Percentiles rank a stretch among this genome's conserved stretches.
Evolutionary conservation across 2,113 vertebrate species (phyloP).

Genomic region (Geococcyx californianus): DNA sequence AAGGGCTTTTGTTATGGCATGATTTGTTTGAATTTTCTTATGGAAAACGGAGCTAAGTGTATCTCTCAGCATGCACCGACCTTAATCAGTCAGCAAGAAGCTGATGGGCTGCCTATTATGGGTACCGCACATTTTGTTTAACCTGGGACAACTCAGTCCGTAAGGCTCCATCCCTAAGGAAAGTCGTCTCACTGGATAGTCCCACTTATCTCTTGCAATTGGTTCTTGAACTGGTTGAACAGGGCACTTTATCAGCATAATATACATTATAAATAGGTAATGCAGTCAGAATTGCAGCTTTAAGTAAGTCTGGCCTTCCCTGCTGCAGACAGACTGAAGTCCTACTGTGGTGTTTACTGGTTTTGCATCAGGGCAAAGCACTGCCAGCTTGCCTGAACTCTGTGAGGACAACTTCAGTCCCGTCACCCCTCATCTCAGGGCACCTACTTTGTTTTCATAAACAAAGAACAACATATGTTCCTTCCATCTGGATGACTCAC

Average conservation of each 20-base stretch:
- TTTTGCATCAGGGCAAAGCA: not conserved
- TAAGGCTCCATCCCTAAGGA: not conserved
- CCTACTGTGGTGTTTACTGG: not conserved
- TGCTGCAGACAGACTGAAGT: not conserved
- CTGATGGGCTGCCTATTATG: not conserved
- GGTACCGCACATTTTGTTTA: not conserved
- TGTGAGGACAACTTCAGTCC: conserved; percentile 17
- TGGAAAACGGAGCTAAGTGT: conserved; percentile 33
- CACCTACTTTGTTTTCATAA: conserved; percentile 20
- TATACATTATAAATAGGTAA: not conserved
- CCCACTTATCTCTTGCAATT: not conserved
- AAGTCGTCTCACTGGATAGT: not conserved
- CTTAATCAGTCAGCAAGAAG: not conserved
- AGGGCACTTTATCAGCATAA: not conserved
- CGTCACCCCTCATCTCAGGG: conserved; percentile 14
- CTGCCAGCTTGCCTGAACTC: conserved; percentile 13
- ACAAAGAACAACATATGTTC: conserved; percentile 64
- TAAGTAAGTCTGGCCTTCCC: not conserved
- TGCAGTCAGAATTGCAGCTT: not conserved
- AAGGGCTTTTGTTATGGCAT: not conserved
- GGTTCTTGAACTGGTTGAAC: not conserved
- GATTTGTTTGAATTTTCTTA: not conserved
- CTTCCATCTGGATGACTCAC: conserved; percentile 52
- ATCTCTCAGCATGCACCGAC: not conserved
- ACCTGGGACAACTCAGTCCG: not conserved